Conservation (phyloP, 1,140 invertebrate species). For the Calosoma granatense region DNA sequence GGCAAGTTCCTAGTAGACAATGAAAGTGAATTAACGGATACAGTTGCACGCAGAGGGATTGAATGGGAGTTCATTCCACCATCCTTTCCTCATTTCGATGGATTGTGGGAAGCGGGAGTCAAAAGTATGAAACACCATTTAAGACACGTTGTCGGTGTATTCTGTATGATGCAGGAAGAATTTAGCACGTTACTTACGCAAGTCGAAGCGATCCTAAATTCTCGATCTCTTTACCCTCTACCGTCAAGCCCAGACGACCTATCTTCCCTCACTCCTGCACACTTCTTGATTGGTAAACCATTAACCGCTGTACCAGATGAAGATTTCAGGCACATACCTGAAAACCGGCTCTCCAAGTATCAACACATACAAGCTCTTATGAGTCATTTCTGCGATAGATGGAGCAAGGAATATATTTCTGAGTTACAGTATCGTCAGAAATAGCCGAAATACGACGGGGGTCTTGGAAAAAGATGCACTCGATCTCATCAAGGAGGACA, state of each 20-base stretch:
- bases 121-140: slow-evolving; percentile 33
- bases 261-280: slow-evolving; percentile 27
- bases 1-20: no score
- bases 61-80: no score
- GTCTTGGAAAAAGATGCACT: no score
- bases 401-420: no score
- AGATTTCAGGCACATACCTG: slow-evolving; percentile 9
- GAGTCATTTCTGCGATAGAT: no score
- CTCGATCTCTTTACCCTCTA: slow-evolving; percentile 17
- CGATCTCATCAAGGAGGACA: slow-evolving; percentile 30
- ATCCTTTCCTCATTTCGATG: no score
- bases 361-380: no score
- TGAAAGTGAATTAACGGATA: no score
- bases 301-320: slow-evolving; percentile 19
- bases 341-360: slow-evolving; percentile 10
- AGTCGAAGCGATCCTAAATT: slow-evolving; percentile 20
- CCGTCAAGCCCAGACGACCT: slow-evolving; percentile 23
- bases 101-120: slow-evolving; percentile 32
- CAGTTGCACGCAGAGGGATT: no score
- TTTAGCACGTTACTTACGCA: slow-evolving; percentile 16
- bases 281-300: slow-evolving; percentile 32
- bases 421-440: no score
- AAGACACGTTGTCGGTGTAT: slow-evolving; percentile 15
- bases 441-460: no score
- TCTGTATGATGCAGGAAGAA: slow-evolving; percentile 20